Conservation (phyloP, 1,140 invertebrate genomes). For the Drosophila arizonae region DNA sequence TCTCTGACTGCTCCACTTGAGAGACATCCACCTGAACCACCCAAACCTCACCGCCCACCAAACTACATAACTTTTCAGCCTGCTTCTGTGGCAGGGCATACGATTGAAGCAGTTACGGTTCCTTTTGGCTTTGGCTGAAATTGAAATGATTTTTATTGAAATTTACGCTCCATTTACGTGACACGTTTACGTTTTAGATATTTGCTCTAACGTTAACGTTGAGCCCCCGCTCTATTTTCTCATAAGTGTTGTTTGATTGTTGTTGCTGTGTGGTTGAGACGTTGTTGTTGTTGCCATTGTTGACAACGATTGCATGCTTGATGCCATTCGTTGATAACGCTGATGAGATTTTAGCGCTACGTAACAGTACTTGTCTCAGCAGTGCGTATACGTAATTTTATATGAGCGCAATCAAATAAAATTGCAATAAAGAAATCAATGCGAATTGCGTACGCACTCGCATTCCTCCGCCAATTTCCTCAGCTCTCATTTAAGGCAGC, state of each 20-base stretch:
- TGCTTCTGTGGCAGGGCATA: slow-evolving; percentile 25
- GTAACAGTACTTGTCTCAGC: slow-evolving; percentile 63
- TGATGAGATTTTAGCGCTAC: slow-evolving; percentile 67
- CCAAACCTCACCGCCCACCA: neutral
- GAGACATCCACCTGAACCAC: neutral
- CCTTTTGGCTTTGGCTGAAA: slow-evolving; percentile 68
- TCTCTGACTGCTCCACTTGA: no score
- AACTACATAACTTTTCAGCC: slow-evolving; percentile 18
- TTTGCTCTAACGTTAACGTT: slow-evolving; percentile 52
- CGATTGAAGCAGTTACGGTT: slow-evolving; percentile 54
- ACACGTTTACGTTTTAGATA: slow-evolving; percentile 81
- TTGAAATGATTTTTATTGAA: slow-evolving; percentile 82
- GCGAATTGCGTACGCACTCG: slow-evolving; percentile 47
- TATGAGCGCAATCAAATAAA: slow-evolving; percentile 78
- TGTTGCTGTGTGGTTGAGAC: slow-evolving; percentile 36
- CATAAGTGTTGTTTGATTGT: slow-evolving; percentile 71
- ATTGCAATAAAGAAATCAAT: slow-evolving; percentile 81
- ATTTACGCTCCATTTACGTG: slow-evolving; percentile 81
- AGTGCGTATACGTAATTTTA: slow-evolving; percentile 76
- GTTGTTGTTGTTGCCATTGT: slow-evolving; percentile 7
- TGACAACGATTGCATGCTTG: slow-evolving; percentile 41
- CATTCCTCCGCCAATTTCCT: neutral
- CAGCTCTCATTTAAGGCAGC: slow-evolving; percentile 47
- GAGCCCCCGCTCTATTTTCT: slow-evolving; percentile 11
- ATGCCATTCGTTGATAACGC: slow-evolving; percentile 60